A percentile compares a stretch with the other conserved stretches of the same genome.
Conservation (phyloP, 2,888 invertebrate genomes). For the Campoplex capitator region DNA sequence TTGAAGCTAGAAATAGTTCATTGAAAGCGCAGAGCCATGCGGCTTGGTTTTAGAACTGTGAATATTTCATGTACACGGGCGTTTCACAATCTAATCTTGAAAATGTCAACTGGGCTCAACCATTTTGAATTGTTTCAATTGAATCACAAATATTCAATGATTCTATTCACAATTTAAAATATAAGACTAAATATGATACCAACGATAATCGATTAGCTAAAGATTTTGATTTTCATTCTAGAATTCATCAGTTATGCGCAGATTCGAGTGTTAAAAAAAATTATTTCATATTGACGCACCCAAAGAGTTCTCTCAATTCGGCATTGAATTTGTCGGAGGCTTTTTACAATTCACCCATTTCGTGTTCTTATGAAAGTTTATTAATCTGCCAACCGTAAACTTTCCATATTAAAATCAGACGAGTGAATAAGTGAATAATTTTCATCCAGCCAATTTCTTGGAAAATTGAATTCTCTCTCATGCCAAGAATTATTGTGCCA, state of each 20-base stretch:
- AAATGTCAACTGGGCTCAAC: not conserved
- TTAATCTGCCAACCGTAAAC: not conserved
- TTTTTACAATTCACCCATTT: not conserved
- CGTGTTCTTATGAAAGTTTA: not conserved
- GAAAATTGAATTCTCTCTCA: slow-evolving; percentile 51
- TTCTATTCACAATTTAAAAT: not conserved
- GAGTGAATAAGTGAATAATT: slow-evolving; percentile 8
- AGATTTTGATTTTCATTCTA: too few species aligned
- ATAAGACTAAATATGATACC: too few species aligned
- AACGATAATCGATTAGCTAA: too few species aligned
- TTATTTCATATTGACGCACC: not conserved
- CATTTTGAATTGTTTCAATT: not conserved
- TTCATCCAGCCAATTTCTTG: slow-evolving; percentile 52
- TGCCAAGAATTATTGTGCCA: not conserved
- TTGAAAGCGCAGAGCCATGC: slow-evolving; percentile 29
- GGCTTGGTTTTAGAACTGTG: slow-evolving; percentile 10
- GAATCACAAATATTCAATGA: not conserved
- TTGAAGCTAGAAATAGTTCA: slow-evolving; percentile 59
- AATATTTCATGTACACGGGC: slow-evolving; percentile 23
- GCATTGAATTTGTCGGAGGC: not conserved
- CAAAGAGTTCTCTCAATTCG: not conserved
- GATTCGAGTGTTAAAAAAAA: not conserved
- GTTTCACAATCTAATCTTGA: not conserved
- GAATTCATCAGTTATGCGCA: not conserved
- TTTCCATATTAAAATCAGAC: slow-evolving; percentile 10